Evolutionary conservation across 2,888 invertebrate species (phyloP).

Genomic region (Odiellus spinosus): DNA sequence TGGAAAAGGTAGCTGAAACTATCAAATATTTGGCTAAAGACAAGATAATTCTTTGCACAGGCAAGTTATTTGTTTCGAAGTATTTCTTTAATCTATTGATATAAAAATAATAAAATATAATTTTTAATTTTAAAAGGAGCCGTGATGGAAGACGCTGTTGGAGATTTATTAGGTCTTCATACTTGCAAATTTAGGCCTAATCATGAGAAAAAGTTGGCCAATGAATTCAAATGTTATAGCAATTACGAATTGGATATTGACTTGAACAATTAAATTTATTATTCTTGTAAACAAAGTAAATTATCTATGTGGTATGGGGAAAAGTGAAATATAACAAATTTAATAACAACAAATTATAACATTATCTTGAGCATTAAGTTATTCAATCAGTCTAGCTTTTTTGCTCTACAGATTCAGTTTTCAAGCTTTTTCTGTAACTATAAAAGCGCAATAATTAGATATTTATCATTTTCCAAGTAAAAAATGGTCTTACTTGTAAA

Average conservation of each 20-base stretch:
- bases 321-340: too few species aligned
- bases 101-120: too few species aligned
- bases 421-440: slow-evolving; percentile 1
- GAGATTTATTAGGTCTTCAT: slow-evolving; percentile 44
- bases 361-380: background rate
- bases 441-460: too few species aligned
- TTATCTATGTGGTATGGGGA: too few species aligned
- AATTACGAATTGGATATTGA: slow-evolving; percentile 39
- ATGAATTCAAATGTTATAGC: slow-evolving; percentile 78
- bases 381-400: background rate
- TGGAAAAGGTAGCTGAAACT: slow-evolving; percentile 62
- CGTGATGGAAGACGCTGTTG: slow-evolving; percentile 54
- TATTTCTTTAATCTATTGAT: too few species aligned
- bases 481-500: slow-evolving; percentile 32
- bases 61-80: slow-evolving; percentile 18
- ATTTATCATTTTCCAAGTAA: too few species aligned
- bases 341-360: background rate
- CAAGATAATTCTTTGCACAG: slow-evolving; percentile 74
- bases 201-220: slow-evolving; percentile 77
- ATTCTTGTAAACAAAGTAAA: too few species aligned
- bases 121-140: slow-evolving; percentile 42
- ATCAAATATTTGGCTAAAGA: slow-evolving; percentile 54
- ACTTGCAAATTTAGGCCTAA: slow-evolving; percentile 53
- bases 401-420: background rate
- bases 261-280: too few species aligned